phyloP scores from a whole-genome alignment of 1,140 invertebrate species.

The Halyomorpha halys region DNA sequence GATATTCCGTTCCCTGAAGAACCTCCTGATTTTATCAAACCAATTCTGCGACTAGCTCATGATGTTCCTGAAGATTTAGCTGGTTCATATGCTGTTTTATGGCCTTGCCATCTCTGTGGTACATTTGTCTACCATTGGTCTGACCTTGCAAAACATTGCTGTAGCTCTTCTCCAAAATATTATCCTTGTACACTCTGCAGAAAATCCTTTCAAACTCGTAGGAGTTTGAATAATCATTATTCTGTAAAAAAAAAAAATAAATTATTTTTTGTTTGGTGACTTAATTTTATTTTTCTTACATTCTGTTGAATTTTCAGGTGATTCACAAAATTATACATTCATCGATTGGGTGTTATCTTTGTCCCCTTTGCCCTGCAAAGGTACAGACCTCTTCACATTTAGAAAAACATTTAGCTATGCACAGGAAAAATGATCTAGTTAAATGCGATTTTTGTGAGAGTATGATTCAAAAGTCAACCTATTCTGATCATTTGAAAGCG shows the following conservation, averaged over 20 bases:
- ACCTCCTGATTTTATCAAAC: neutral
- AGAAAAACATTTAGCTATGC: conserved; percentile 16
- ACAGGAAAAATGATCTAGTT: conserved; percentile 10
- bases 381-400: conserved; percentile 5
- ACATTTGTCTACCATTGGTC: neutral
- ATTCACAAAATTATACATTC: neutral
- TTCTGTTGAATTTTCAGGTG: neutral
- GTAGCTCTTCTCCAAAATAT: neutral
- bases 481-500: neutral
- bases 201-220: neutral
- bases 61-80: neutral
- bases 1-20: conserved; percentile 4
- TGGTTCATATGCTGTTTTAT: conserved; percentile 1
- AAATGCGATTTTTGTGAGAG: conserved; percentile 8
- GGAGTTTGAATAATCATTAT: conserved; percentile 5
- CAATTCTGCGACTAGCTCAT: neutral
- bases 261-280: too few relatives aligned
- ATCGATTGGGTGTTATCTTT: neutral
- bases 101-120: conserved; percentile 13
- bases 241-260: neutral
- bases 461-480: conserved; percentile 7
- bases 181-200: neutral
- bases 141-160: neutral
- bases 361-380: neutral
- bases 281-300: neutral